phyloP scores from a whole-genome alignment of 2,797 vertebrate genomes.

The Ambastaia sidthimunki region DNA sequence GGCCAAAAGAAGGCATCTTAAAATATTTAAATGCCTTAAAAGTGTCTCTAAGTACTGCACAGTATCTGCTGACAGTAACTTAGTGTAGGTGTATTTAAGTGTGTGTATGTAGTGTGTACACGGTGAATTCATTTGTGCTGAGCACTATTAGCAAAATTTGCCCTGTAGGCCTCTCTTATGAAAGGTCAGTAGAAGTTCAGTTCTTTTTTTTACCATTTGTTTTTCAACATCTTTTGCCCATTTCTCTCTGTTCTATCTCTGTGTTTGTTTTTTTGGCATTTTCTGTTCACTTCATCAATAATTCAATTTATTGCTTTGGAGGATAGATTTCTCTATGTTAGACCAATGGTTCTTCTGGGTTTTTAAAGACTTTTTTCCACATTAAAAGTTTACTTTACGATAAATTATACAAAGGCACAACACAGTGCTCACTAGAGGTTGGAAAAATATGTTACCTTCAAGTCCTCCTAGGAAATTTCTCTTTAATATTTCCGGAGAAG shows the following conservation, averaged over 20 bases:
- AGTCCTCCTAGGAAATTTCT: neutral
- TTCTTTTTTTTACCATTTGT: neutral
- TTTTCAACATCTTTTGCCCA: neutral
- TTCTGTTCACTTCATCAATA: neutral
- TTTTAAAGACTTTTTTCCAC: neutral
- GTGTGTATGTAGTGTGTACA: neutral
- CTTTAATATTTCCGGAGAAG: neutral
- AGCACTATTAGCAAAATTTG: slow-evolving; percentile 49
- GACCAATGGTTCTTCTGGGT: neutral
- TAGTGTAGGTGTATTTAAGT: no score
- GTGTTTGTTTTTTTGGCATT: neutral
- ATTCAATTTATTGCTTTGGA: neutral
- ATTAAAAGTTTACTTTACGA: neutral
- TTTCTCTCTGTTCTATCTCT: neutral
- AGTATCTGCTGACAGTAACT: no score
- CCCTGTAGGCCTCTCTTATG: slow-evolving; percentile 21
- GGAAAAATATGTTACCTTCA: neutral
- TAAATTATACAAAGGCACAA: neutral
- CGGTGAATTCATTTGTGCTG: slow-evolving; percentile 34
- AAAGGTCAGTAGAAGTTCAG: slow-evolving; percentile 54
- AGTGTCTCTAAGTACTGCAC: no score
- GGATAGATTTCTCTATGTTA: neutral
- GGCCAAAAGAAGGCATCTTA: no score
- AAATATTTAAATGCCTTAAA: no score
- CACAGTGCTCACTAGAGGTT: neutral